Evolutionary conservation across 2,888 invertebrate species (phyloP).

Genomic region (Hirudinaria manillensis): DNA sequence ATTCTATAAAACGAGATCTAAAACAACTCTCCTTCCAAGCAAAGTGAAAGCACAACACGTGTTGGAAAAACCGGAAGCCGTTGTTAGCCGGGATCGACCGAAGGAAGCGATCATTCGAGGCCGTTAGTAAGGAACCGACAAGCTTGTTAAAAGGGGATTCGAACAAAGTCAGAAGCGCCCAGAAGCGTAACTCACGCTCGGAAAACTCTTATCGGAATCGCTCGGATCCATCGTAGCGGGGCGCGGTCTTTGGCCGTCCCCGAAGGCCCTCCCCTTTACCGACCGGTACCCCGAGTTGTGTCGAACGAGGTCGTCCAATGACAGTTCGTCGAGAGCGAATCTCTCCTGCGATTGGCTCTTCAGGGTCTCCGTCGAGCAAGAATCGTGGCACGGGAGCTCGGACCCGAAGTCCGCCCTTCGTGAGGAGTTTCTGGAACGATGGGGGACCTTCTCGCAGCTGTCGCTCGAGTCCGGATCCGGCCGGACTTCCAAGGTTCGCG

Average conservation of each 20-base stretch:
- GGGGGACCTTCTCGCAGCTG: not conserved
- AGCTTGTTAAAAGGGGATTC: no score
- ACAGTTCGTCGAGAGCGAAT: not conserved
- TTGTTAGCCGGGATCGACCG: no score
- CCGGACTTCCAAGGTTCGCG: not conserved
- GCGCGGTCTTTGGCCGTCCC: not conserved
- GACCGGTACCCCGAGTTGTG: not conserved
- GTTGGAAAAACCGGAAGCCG: no score
- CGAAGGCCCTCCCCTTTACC: not conserved
- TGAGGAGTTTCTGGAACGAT: not conserved
- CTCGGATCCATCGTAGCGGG: no score
- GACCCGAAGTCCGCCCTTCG: not conserved
- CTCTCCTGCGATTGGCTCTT: not conserved
- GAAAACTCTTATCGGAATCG: no score
- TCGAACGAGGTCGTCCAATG: not conserved
- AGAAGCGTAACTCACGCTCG: no score
- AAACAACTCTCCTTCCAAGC: no score
- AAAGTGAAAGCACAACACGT: no score
- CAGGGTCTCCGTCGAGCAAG: not conserved
- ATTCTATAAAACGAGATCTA: no score
- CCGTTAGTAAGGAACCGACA: no score
- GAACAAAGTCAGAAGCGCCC: no score
- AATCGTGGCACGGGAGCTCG: not conserved
- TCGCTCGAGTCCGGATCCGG: not conserved
- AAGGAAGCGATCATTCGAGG: no score